Percentiles rank a stretch among this genome's conserved stretches.
These are phyloP conservation scores for Delia radicum DNA, from an alignment of 1,140 invertebrate species.

Conservation along the genomic window DNA sequence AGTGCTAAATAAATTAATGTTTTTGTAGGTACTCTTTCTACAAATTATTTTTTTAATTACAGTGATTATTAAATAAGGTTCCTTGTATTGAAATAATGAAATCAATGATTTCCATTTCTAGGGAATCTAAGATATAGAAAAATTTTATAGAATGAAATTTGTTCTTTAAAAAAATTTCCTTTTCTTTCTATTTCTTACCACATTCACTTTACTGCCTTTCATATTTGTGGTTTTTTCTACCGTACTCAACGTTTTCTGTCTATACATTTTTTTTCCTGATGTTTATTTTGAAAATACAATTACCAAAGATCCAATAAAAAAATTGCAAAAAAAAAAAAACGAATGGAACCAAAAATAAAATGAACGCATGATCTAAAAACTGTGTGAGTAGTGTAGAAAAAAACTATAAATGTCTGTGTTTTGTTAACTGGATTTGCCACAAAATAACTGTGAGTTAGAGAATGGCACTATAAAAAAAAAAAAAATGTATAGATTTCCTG, in stretches of 20 bases:
- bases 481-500: not conserved
- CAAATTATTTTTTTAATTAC: too few relatives aligned
- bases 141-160: too few relatives aligned
- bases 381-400: not conserved
- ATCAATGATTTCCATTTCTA: too few relatives aligned
- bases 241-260: not conserved
- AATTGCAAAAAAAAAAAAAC: not conserved
- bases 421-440: conserved; percentile 21
- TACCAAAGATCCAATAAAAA: not conserved
- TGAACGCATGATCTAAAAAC: not conserved
- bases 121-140: too few relatives aligned
- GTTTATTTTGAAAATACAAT: conserved; percentile 20
- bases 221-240: not conserved
- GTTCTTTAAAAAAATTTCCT: too few relatives aligned
- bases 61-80: too few relatives aligned
- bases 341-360: not conserved
- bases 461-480: not conserved
- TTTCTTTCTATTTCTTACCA: not conserved
- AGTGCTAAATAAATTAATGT: too few relatives aligned
- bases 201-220: not conserved
- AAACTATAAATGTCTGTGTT: conserved; percentile 14
- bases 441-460: conserved; percentile 14
- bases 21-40: too few relatives aligned
- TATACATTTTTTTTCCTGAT: not conserved
- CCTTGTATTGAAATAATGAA: too few relatives aligned